A percentile compares a stretch with the other conserved stretches of the same genome.
These are phyloP conservation scores for Oryzias celebensis DNA, from an alignment of 2,113 vertebrate species.

Conservation along the genomic window DNA sequence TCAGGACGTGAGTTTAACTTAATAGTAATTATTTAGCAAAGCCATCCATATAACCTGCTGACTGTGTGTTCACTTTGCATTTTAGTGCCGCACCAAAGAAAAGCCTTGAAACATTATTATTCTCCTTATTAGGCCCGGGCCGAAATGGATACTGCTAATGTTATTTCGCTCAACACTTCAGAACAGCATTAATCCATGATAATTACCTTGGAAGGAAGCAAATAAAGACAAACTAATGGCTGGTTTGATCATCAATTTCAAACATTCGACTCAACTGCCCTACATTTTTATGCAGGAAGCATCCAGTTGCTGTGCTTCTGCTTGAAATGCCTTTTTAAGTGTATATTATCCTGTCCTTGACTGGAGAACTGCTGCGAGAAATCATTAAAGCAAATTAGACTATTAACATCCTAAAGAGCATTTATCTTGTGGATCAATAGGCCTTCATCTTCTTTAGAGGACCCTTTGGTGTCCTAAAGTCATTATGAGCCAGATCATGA, in stretches of 20 bases:
- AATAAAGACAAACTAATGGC: constrained; percentile 81
- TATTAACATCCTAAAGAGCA: constrained; percentile 87
- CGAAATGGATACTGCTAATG: constrained; percentile 74
- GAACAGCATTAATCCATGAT: constrained; percentile 78
- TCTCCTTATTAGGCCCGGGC: constrained; percentile 68
- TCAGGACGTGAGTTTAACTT: constrained; percentile 47
- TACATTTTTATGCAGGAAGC: constrained; percentile 79
- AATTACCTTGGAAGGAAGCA: constrained; percentile 80
- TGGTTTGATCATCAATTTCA: constrained; percentile 74
- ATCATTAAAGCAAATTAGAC: constrained; percentile 86
- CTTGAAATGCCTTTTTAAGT: constrained; percentile 77
- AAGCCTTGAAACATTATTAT: constrained; percentile 61
- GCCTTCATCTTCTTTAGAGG: constrained; percentile 89
- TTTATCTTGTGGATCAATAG: constrained; percentile 92
- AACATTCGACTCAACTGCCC: constrained; percentile 69
- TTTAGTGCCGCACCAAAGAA: constrained; percentile 59
- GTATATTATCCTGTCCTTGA: constrained; percentile 83
- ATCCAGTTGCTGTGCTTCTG: constrained; percentile 63
- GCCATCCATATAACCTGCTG: constrained; percentile 24
- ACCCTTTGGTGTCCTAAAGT: constrained; percentile 90
- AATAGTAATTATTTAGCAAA: constrained; percentile 64
- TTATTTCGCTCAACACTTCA: constrained; percentile 69
- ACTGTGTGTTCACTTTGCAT: constrained; percentile 42
- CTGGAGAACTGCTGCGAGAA: constrained; percentile 74
- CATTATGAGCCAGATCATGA: constrained; percentile 90